Base-by-base conservation (phyloP, 2,113 vertebrate genomes). In the Corydoras maculifer region DNA sequence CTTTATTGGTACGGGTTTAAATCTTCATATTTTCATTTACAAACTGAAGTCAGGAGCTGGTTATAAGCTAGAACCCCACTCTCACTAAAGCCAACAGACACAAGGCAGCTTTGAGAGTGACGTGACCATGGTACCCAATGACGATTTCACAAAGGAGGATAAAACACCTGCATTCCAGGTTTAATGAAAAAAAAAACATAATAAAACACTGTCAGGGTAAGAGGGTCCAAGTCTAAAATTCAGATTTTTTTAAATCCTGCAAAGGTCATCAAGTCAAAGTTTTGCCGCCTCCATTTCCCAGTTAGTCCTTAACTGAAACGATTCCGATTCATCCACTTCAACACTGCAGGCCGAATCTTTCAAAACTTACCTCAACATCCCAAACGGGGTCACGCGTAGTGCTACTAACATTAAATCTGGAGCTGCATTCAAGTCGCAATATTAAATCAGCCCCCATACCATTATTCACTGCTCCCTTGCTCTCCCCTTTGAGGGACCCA, bases 201-300 rank as follows among this genome's bases (percentile, higher is more conserved):
- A 43, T 13, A 65, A 76, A 74, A 81, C 70, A 76, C 73, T 72
- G 77, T 69, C 32, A 63, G 68, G 54, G 51, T 60, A 55, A 51
- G 49, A 54, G 50, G 18, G 61, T 18, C 18, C 9, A 62, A 1
- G 8, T 65, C 62, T 73, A 75, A 77, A 80, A 82, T 29, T 49
- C 69, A 25, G 13, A 6, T 51, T 14, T 25, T 25, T 25, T 50
- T 12, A 91, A 90, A 5, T 57, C 29, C 35, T 58, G 55, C 58
- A 58, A 54, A 68, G 25, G 15, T 43, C 6, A 2, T 55, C 25
- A 25, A 71, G 90, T 83, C 89, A 30, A 48, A 61, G 30, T 2
- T 12, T 13, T 50, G 14, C 87, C 86, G 88, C 87, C 83, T 84
- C 80, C 85, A 80, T 69, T 66, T 58, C 30, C n/a, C 53, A 53